Conservation (phyloP, 2,797 vertebrate species). For the Oreortyx pictus region DNA sequence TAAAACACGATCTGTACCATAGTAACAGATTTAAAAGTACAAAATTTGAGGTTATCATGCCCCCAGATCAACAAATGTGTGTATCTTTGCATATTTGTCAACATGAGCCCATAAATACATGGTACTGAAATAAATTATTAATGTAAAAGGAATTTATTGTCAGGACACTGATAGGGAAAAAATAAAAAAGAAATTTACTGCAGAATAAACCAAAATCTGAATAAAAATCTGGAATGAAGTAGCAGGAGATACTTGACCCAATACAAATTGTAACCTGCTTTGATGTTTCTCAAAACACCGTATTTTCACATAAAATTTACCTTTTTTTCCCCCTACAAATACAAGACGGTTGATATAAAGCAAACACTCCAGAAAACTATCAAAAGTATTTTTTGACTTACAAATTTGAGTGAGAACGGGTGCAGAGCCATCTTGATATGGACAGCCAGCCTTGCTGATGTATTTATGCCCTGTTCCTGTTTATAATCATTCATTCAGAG, state of each 20-base stretch:
- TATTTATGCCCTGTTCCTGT: constrained; percentile 1
- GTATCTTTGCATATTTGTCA: not conserved
- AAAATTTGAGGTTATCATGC: not conserved
- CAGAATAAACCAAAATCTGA: not conserved
- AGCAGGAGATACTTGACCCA: not conserved
- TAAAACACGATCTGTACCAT: not conserved
- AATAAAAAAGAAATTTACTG: not conserved
- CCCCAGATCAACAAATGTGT: not conserved
- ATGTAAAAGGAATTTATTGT: not conserved
- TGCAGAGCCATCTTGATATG: not conserved
- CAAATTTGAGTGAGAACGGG: not conserved
- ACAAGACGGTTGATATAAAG: not conserved
- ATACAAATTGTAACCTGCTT: not conserved
- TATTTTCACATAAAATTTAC: not conserved
- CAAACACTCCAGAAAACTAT: not conserved
- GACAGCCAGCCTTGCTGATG: accelerated
- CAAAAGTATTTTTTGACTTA: not conserved
- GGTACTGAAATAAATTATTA: not conserved
- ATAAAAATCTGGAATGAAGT: not conserved
- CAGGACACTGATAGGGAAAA: not conserved
- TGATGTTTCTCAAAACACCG: not conserved
- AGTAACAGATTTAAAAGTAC: not conserved
- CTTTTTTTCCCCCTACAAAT: not conserved
- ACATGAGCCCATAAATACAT: not conserved
- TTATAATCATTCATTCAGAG: not conserved